phyloP scores from a whole-genome alignment of 2,113 vertebrate species.

The Gallinago undulata region DNA sequence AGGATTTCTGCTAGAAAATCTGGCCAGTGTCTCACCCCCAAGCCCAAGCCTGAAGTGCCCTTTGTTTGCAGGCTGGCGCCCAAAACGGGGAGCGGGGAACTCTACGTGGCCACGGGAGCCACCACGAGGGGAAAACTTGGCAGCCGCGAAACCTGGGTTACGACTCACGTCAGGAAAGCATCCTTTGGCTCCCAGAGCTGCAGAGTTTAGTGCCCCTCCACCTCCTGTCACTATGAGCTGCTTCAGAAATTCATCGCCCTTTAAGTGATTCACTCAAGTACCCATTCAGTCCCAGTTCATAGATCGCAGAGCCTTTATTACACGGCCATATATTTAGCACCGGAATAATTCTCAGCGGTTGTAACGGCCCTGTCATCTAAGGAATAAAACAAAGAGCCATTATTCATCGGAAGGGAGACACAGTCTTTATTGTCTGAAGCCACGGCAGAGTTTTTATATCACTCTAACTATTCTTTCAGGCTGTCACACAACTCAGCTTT shows the following conservation, averaged over 20 bases:
- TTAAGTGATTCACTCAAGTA: constrained; percentile 50
- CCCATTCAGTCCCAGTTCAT: constrained; percentile 47
- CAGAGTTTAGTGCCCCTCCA: not conserved
- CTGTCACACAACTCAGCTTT: constrained; percentile 28
- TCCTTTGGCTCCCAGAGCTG: not conserved
- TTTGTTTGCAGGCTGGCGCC: not conserved
- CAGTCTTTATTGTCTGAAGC: constrained; percentile 48
- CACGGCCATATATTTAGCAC: constrained; percentile 43
- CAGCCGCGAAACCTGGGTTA: not conserved
- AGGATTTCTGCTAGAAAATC: not conserved
- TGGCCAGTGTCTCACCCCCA: not conserved
- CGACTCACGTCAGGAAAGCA: not conserved
- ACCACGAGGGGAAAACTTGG: not conserved
- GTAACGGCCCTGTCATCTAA: constrained; percentile 39
- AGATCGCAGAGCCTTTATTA: constrained; percentile 46
- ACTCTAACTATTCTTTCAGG: not conserved
- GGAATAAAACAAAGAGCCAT: constrained; percentile 61
- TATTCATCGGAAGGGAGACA: constrained; percentile 51
- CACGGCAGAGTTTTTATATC: not conserved
- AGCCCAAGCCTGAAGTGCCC: not conserved
- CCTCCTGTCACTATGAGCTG: not conserved
- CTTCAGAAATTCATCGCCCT: constrained; percentile 41
- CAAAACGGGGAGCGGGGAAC: not conserved
- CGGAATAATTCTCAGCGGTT: constrained; percentile 7
- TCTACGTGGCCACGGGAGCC: not conserved